phyloP scores from a whole-genome alignment of 2,113 vertebrate genomes.

The Dipodomys stephensi region DNA sequence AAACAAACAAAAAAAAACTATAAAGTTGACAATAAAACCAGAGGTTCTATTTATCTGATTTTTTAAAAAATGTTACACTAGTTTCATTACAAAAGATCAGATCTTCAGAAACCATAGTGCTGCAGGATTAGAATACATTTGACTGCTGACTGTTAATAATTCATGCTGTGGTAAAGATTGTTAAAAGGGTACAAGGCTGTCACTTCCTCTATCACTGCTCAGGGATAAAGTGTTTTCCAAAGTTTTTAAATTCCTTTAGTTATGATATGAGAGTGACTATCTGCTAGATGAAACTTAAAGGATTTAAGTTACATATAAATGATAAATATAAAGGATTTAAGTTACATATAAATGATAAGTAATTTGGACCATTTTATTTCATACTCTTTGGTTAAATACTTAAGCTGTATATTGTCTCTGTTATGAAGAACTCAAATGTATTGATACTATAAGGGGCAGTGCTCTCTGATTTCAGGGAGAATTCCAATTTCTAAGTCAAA shows the following conservation, averaged over 20 bases:
- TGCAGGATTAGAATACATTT: slow-evolving; percentile 58
- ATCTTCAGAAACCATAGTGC: slow-evolving; percentile 54
- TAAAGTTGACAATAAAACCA: slow-evolving; percentile 81
- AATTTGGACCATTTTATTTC: slow-evolving; percentile 67
- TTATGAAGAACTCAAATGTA: slow-evolving; percentile 55
- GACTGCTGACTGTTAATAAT: slow-evolving; percentile 66
- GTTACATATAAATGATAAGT: neutral
- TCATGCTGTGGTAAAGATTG: slow-evolving; percentile 12
- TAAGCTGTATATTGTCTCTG: slow-evolving; percentile 42
- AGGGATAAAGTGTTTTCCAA: slow-evolving; percentile 81
- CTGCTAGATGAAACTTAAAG: slow-evolving; percentile 12
- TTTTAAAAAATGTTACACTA: slow-evolving; percentile 72
- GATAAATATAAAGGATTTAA: slow-evolving; percentile 5
- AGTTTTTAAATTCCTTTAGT: slow-evolving; percentile 60
- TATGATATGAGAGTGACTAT: slow-evolving; percentile 47
- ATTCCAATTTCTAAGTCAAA: slow-evolving; percentile 67
- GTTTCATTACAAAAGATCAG: slow-evolving; percentile 78
- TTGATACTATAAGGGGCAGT: neutral
- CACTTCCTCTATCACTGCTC: slow-evolving; percentile 78
- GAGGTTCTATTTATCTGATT: slow-evolving; percentile 83
- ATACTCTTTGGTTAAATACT: slow-evolving; percentile 42
- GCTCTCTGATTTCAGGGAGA: slow-evolving; percentile 56
- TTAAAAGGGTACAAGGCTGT: slow-evolving; percentile 43
- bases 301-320: neutral
- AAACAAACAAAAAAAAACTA: slow-evolving; percentile 58